Evolutionary conservation across 2,888 invertebrate species (phyloP).

Genomic region (Dendrolimus pini): DNA sequence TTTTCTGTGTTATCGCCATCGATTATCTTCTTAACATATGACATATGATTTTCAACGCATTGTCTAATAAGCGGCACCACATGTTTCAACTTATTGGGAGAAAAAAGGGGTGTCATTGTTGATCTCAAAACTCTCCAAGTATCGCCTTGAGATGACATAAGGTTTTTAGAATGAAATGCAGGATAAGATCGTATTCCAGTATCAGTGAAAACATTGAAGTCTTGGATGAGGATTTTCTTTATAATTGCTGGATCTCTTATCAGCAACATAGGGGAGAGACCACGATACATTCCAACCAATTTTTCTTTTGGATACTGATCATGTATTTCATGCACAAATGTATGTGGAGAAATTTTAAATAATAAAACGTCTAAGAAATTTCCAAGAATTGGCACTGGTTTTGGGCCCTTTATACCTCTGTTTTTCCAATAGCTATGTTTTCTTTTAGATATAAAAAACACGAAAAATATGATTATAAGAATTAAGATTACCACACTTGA

Average conservation of each 20-base stretch:
- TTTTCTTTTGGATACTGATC: conserved; percentile 24
- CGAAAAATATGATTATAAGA: too few relatives aligned
- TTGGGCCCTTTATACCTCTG: conserved; percentile 19
- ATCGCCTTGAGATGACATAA: conserved; percentile 32
- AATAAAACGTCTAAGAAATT: conserved; percentile 19
- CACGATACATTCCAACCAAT: conserved; percentile 29
- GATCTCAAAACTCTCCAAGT: conserved; percentile 34
- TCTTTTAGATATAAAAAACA: conserved; percentile 5
- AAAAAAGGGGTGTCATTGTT: conserved; percentile 33
- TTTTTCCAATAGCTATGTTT: conserved; percentile 20
- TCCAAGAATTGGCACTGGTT: conserved; percentile 19
- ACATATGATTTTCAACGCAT: conserved; percentile 22
- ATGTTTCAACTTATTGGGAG: conserved; percentile 29
- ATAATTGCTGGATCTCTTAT: conserved; percentile 30
- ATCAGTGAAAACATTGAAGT: conserved; percentile 28
- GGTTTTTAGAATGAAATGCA: conserved; percentile 16
- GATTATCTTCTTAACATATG: conserved; percentile 17
- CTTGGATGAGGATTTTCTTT: conserved; percentile 25
- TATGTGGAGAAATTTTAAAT: conserved; percentile 5
- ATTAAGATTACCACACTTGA: too few relatives aligned
- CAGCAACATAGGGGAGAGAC: conserved; percentile 21
- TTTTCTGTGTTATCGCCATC: conserved; percentile 17
- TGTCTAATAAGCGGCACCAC: conserved; percentile 34
- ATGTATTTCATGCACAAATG: conserved; percentile 3
- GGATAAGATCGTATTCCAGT: conserved; percentile 22